Evolutionary conservation across 2,113 vertebrate genomes (phyloP).

Genomic region (Tachysurus vachellii): DNA sequence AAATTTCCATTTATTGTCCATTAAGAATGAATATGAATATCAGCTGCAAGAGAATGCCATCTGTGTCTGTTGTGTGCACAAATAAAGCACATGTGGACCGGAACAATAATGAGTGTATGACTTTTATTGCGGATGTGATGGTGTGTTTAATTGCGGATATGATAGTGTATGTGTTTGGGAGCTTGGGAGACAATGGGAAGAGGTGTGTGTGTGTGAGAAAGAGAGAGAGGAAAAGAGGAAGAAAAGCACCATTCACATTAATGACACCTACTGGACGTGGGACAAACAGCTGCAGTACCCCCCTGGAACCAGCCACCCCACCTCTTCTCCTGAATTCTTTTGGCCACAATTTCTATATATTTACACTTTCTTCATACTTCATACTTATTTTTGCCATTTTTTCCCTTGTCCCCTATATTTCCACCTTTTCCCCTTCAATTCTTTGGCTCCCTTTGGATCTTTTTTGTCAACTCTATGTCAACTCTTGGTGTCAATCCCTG

Average conservation of each 20-base stretch:
- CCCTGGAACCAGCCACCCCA: no score
- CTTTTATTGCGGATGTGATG: conserved; percentile 36
- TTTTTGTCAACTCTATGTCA: not conserved
- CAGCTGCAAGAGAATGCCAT: not conserved
- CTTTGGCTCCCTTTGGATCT: no score
- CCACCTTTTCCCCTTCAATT: no score
- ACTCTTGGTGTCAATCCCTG: no score
- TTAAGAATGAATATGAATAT: not conserved
- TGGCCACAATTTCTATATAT: not conserved
- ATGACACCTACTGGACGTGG: conserved; percentile 39
- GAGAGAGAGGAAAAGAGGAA: not conserved
- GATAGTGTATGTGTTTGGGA: not conserved
- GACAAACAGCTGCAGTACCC: conserved; percentile 8
- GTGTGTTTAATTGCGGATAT: conserved; percentile 21
- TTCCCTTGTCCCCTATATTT: not conserved
- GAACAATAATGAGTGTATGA: conserved; percentile 17
- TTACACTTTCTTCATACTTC: not conserved
- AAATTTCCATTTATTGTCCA: conserved; percentile 3
- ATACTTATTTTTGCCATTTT: not conserved
- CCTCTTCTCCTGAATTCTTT: not conserved
- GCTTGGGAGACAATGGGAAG: conserved; percentile 8
- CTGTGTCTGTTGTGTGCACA: conserved; percentile 1
- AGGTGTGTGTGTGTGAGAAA: not conserved
- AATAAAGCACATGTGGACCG: conserved; percentile 28
- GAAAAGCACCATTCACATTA: conserved; percentile 1